A percentile compares a stretch with the other conserved stretches of the same genome.
Conservation (phyloP, 1,140 invertebrate species). For the Belonocnema kinseyi region DNA sequence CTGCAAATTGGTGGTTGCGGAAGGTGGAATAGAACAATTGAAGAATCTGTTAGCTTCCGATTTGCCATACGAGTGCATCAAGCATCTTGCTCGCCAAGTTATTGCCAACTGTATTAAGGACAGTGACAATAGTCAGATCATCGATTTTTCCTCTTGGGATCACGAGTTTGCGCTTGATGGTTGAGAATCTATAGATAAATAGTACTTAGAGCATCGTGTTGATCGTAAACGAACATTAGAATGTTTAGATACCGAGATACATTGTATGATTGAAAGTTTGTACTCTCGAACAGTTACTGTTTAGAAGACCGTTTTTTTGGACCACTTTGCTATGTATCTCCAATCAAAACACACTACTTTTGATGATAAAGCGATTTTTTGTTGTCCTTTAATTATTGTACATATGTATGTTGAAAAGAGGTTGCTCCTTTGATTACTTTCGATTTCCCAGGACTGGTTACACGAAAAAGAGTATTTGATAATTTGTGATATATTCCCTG, state of each 20-base stretch:
- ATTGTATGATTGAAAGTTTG: neutral
- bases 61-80: slow-evolving; percentile 79
- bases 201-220: neutral
- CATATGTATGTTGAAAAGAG: neutral
- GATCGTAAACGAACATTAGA: neutral
- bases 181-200: slow-evolving; percentile 36
- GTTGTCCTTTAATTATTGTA: neutral
- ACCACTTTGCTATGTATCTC: neutral
- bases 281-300: slow-evolving; percentile 12
- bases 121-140: slow-evolving; percentile 43
- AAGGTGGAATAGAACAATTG: slow-evolving; percentile 88
- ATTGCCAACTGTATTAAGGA: slow-evolving; percentile 78
- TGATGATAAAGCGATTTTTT: neutral
- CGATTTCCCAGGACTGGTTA: neutral
- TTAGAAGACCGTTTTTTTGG: neutral
- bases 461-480: neutral
- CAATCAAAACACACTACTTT: neutral
- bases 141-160: slow-evolving; percentile 43
- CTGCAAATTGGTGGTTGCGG: slow-evolving; percentile 88
- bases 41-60: slow-evolving; percentile 78
- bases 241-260: neutral
- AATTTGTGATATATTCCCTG: slow-evolving; percentile 22
- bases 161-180: slow-evolving; percentile 51
- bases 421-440: slow-evolving; percentile 2
- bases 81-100: slow-evolving; percentile 81